Evolutionary conservation across 1,140 invertebrate species (phyloP), one percentile per base, ranked within the genome.

Genomic region (Pachypeltis micranthus): DNA sequence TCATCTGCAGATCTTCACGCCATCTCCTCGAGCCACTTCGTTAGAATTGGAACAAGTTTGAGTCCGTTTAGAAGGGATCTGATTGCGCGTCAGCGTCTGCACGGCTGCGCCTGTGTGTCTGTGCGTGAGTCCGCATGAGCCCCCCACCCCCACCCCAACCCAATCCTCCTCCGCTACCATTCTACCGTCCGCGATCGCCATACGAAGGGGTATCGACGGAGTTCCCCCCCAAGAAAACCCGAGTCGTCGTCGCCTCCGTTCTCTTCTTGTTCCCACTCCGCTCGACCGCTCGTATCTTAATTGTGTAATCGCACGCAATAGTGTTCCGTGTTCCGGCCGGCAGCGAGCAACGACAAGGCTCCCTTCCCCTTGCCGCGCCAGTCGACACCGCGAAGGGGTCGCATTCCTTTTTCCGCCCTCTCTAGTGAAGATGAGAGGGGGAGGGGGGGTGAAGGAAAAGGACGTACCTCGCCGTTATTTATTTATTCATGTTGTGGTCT

Each of bases 241-340:
- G n/a, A n/a, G n/a, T 39, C 7, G 7, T 16, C 31, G 7, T 39
- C 31, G 31, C 31, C 31, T 51, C 47, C 19, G 47, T 7, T 21
- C 47, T 51, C 23, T 51, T 21, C 47, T 51, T 51, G 12, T 51
- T 51, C 3, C 10, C 21, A 7, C 34, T 39, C n/a, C 34, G 34
- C 7, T 7, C 7, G 7, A 4, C 23, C 47, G 12, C 29, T 59
- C 19, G 31, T 28, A 59, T 59, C 57, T 59, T 59, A 59, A 59
- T 59, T 59, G 57, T 59, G n/a, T 59, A 59, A 59, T 59, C 57
- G 57, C 57, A 59, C 57, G 57, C 57, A 59, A 59, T 59, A 59
- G 57, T 29, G 57, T 59, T 28, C 29, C 57, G 57, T 29, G 57
- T 59, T 28, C 29, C 57, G 10, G 29, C 57, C 31, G 19, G 57